phyloP scores from a whole-genome alignment of 2,113 vertebrate species.

The Azemiops feae region DNA sequence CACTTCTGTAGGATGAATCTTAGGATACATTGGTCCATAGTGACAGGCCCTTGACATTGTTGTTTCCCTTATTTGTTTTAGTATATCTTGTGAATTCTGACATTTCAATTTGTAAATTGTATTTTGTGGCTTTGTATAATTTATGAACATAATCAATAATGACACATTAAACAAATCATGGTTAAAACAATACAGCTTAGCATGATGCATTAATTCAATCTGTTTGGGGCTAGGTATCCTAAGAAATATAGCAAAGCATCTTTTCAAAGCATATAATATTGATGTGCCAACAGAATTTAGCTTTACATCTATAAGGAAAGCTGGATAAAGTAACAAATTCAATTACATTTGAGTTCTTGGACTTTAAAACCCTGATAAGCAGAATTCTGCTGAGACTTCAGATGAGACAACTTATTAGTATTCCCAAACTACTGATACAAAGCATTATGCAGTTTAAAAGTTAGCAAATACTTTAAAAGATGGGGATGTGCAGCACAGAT shows the following conservation, averaged over 20 bases:
- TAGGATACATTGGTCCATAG: background rate
- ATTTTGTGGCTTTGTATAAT: background rate
- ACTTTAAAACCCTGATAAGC: background rate
- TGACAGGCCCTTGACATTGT: background rate
- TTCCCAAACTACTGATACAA: background rate
- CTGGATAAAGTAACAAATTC: background rate
- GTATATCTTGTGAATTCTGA: background rate
- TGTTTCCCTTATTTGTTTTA: background rate
- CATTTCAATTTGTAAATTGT: background rate
- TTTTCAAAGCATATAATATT: constrained; percentile 9
- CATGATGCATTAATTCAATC: background rate
- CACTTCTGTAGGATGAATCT: background rate
- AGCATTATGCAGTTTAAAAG: constrained; percentile 2
- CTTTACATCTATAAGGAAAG: background rate
- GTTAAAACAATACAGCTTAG: background rate
- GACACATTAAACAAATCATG: background rate
- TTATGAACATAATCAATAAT: background rate
- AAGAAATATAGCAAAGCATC: background rate
- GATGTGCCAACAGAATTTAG: background rate
- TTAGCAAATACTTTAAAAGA: constrained; percentile 35
- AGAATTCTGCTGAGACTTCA: background rate
- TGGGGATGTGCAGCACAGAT: background rate
- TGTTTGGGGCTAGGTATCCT: background rate
- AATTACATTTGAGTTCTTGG: background rate
- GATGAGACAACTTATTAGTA: constrained; percentile 8